These are phyloP conservation scores for Criorhina ranunculi DNA, from an alignment of 2,888 invertebrate genomes.

Conservation along the genomic window DNA sequence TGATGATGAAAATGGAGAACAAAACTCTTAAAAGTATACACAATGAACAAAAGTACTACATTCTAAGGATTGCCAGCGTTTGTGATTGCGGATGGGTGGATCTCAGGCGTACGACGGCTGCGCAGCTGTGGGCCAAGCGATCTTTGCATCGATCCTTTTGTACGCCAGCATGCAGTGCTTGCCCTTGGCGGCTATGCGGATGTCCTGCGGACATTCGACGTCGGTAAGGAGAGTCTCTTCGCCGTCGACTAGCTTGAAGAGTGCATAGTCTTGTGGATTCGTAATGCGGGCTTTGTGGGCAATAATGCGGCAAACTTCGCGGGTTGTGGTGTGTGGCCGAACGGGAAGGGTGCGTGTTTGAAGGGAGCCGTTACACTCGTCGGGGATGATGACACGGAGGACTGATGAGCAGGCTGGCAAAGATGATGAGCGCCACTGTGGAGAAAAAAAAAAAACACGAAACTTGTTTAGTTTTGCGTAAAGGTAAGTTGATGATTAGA, in stretches of 20 bases:
- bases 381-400: constrained; percentile 95
- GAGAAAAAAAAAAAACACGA: constrained; percentile 15
- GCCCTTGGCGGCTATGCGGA: constrained; percentile 89
- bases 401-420: constrained; percentile 88
- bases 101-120: constrained; percentile 77
- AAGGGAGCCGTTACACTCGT: constrained; percentile 96
- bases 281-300: constrained; percentile 98
- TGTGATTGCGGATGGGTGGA: constrained; percentile 33
- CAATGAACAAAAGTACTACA: constrained; percentile 66
- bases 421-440: constrained; percentile 86
- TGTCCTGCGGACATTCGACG: constrained; percentile 95
- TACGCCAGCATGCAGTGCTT: constrained; percentile 97
- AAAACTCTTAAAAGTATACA: constrained; percentile 69
- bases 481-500: no score
- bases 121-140: constrained; percentile 93
- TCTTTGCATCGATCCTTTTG: constrained; percentile 97
- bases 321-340: constrained; percentile 95
- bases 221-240: constrained; percentile 96
- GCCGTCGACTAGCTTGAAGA: constrained; percentile 95
- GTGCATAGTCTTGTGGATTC: constrained; percentile 97
- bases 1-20: constrained; percentile 40
- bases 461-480: neutral
- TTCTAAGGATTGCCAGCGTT: constrained; percentile 63
- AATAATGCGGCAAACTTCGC: constrained; percentile 96
- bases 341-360: constrained; percentile 96